These are phyloP conservation scores for Dolichopus griseipennis DNA, from an alignment of 2,888 invertebrate genomes.

Conservation along the genomic window DNA sequence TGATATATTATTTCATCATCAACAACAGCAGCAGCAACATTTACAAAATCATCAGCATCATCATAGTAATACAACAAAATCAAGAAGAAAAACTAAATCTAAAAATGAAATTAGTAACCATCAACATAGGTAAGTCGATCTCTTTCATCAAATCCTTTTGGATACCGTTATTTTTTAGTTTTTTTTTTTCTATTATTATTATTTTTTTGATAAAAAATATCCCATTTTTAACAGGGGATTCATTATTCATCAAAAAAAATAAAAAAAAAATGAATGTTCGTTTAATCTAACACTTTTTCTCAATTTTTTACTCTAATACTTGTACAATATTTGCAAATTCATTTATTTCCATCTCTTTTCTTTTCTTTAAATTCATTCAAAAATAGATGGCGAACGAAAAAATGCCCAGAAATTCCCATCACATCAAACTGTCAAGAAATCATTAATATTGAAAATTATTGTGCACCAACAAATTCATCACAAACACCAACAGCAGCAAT, in stretches of 20 bases:
- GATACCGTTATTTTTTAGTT: background rate
- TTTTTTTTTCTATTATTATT: no score
- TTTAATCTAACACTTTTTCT: no score
- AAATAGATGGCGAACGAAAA: constrained; percentile 1
- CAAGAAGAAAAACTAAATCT: constrained; percentile 4
- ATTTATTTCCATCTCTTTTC: no score
- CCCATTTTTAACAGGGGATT: background rate
- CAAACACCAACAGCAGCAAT: constrained; percentile 50
- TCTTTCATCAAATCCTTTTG: background rate
- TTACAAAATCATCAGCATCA: background rate
- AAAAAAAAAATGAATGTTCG: no score
- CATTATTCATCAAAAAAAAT: background rate
- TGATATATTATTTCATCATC: background rate
- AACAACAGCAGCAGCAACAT: background rate
- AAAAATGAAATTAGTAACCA: constrained; percentile 8
- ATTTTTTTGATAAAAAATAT: no score
- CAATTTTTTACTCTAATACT: no score
- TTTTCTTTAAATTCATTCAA: background rate
- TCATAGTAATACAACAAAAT: background rate
- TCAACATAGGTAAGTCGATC: background rate
- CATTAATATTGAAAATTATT: constrained; percentile 8
- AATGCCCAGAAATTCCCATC: background rate
- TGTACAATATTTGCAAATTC: no score
- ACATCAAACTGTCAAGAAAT: constrained; percentile 7
- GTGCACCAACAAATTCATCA: constrained; percentile 29